phyloP scores from a whole-genome alignment of 1,140 invertebrate species.

The Scaptomyza montana region DNA sequence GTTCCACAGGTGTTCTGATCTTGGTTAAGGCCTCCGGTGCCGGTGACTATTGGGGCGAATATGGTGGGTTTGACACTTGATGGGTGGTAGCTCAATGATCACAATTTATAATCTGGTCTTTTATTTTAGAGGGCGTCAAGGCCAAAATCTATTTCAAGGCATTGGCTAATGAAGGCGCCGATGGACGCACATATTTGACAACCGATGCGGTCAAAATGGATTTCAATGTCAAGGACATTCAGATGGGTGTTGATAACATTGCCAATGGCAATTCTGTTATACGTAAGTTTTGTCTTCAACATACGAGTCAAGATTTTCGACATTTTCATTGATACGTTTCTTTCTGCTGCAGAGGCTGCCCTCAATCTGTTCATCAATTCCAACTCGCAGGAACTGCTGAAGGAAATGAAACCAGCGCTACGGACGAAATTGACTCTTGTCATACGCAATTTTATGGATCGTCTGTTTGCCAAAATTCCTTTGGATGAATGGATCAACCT shows the following conservation, averaged over 20 bases:
- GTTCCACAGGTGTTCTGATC: slow-evolving; percentile 90
- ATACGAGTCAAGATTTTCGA: no score
- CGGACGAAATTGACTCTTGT: slow-evolving; percentile 89
- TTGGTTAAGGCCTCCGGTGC: slow-evolving; percentile 91
- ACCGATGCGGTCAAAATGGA: slow-evolving; percentile 91
- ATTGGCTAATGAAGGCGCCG: slow-evolving; percentile 84
- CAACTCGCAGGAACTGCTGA: slow-evolving; percentile 91
- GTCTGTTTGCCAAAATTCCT: slow-evolving; percentile 89
- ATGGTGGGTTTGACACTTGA: slow-evolving; percentile 85
- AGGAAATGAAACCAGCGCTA: slow-evolving; percentile 93
- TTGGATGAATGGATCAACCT: slow-evolving; percentile 88
- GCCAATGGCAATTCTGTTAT: slow-evolving; percentile 91
- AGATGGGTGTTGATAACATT: slow-evolving; percentile 92
- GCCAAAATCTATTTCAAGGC: slow-evolving; percentile 92
- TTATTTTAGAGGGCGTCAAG: slow-evolving; percentile 89
- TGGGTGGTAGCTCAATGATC: neutral
- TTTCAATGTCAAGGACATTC: slow-evolving; percentile 90
- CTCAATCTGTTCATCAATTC: slow-evolving; percentile 93
- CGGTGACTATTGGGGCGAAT: slow-evolving; percentile 94
- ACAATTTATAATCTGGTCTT: neutral
- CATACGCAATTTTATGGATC: slow-evolving; percentile 90
- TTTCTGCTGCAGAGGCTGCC: slow-evolving; percentile 87
- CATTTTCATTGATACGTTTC: neutral
- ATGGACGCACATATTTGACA: slow-evolving; percentile 87
- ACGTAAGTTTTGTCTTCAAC: slow-evolving; percentile 84